Evolutionary conservation across 2,113 vertebrate species (phyloP), one percentile per base, ranked within the genome.

Genomic region (Psittacula cyanocephala): DNA sequence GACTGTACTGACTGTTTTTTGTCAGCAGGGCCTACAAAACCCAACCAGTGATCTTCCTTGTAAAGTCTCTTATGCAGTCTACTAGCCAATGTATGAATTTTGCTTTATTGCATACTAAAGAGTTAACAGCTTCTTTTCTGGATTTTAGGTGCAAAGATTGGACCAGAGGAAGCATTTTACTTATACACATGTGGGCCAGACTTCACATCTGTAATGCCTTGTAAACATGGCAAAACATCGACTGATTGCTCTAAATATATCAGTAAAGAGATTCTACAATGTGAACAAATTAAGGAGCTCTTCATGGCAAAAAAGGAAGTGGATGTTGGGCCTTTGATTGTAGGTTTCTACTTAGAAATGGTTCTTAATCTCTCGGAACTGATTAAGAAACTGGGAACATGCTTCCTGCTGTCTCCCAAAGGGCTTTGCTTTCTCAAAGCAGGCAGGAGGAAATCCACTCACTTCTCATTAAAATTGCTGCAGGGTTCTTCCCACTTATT

Each of bases 131-230:
- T 91, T 12, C 8, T 82, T 78, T 77, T 80, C 96, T 71, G 89
- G 5, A 89, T 83, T 88, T 97, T 88, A 99, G 99, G 99, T 95
- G 98, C 99, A 86, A 98, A 98, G 92, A 98, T 99, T 86, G 98
- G 98, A 84, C 97, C 98, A 1, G 98, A 99, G 72, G 99, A 99
- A 94, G 99, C 99, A 35, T 99, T 99, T 97, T 98, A 99, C 95
- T 97, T 99, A 3, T 99, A 98, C 69, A 97, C 98, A 4, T 98
- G 98, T 88, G 99, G 99, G 19, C 99, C 99, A 18, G 99, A 99
- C 95, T 98, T 99, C 50, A 99, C 98, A 9, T 99, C 99, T 14
- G 92, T 99, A 90, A 99, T 99, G 99, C 99, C 99, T 24, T 99
- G 99, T 96, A 99, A 99, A 98, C 99, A 99, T 49, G 99, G 99